Conservation (phyloP, 2,888 invertebrate species). For the Drosophila neonasuta region DNA sequence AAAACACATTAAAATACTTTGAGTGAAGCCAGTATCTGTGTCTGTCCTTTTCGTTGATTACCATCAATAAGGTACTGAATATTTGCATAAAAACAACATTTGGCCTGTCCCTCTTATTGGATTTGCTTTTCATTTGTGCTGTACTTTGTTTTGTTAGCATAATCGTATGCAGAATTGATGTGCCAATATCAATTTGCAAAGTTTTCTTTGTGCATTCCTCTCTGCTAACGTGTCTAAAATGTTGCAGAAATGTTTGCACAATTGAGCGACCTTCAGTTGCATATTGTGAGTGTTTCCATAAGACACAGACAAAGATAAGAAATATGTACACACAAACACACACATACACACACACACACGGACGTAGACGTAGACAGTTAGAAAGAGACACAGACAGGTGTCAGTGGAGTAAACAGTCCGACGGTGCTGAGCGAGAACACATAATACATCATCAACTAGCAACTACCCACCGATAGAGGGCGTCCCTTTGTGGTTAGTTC, state of each 20-base stretch:
- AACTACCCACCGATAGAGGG: neutral
- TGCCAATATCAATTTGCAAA: slow-evolving; percentile 6
- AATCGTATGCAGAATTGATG: slow-evolving; percentile 8
- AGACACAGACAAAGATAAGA: neutral
- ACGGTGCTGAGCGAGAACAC: neutral
- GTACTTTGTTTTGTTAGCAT: neutral
- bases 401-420: slow-evolving; percentile 10
- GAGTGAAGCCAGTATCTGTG: neutral
- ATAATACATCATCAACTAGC: slow-evolving; percentile 10
- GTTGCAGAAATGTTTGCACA: neutral
- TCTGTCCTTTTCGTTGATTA: slow-evolving; percentile 1
- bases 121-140: neutral
- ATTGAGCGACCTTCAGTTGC: slow-evolving; percentile 10
- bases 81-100: slow-evolving; percentile 1
- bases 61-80: neutral
- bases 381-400: slow-evolving; percentile 10
- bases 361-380: neutral
- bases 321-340: too few species aligned
- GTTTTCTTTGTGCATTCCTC: neutral
- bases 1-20: neutral
- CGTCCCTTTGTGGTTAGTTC: neutral
- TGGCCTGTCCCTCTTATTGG: neutral
- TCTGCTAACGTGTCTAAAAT: neutral
- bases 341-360: neutral
- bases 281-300: neutral